These are phyloP conservation scores for Thaleichthys pacificus DNA, from an alignment of 2,797 vertebrate species.

Conservation along the genomic window DNA sequence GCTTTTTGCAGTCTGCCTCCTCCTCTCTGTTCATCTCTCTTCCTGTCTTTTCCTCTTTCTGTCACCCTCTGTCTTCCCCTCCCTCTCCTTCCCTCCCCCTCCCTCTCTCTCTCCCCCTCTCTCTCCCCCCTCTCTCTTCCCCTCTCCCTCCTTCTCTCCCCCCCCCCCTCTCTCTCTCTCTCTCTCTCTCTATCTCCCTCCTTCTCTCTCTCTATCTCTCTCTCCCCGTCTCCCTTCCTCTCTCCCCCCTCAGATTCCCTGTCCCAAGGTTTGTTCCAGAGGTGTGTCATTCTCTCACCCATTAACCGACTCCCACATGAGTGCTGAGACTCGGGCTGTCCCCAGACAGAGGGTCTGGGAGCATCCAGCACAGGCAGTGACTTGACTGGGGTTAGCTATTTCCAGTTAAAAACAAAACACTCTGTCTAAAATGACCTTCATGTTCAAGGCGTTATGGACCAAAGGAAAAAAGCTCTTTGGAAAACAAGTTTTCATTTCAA, in stretches of 20 bases:
- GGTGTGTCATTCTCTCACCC: slow-evolving; percentile 36
- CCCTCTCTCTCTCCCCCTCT: background rate
- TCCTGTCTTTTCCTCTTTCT: background rate
- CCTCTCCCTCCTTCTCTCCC: slow-evolving; percentile 10
- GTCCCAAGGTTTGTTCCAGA: background rate
- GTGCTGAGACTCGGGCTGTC: background rate
- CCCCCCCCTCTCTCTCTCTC: background rate
- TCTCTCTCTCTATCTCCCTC: background rate
- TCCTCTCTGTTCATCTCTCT: background rate
- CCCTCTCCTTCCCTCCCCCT: background rate
- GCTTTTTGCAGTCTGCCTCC: slow-evolving; percentile 1
- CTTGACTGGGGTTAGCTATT: background rate
- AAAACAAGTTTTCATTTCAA: too few species aligned
- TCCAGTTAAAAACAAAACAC: background rate
- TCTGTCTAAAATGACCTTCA: background rate
- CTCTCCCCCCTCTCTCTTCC: background rate
- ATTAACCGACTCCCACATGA: slow-evolving; percentile 14
- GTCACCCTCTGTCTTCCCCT: background rate
- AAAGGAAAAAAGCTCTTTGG: too few species aligned
- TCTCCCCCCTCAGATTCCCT: background rate
- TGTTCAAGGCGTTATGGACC: too few species aligned
- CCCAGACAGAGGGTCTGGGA: background rate
- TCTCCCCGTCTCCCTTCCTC: slow-evolving; percentile 8
- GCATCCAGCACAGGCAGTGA: background rate
- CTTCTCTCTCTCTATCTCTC: background rate